Evolutionary conservation across 2,888 invertebrate genomes (phyloP).

Genomic region (Nephrotoma flavescens): DNA sequence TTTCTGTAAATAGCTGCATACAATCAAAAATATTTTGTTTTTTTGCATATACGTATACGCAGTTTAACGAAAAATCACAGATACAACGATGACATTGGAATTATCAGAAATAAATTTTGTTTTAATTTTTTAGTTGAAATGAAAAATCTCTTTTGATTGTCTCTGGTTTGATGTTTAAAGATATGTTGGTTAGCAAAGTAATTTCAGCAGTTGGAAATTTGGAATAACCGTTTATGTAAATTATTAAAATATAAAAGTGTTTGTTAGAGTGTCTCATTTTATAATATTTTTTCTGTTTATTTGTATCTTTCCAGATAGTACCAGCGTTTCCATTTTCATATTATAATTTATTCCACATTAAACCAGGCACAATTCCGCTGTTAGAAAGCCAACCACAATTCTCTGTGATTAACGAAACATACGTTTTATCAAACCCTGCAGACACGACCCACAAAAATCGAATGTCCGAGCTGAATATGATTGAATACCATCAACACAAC

Average conservation of each 20-base stretch:
- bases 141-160: no score
- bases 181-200: no score
- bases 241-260: background rate
- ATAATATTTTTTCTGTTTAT: background rate
- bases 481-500: background rate
- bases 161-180: no score
- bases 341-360: background rate
- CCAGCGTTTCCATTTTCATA: background rate
- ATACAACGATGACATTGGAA: no score
- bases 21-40: no score
- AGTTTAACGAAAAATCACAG: no score
- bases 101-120: no score
- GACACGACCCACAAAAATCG: background rate
- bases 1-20: no score
- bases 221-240: no score
- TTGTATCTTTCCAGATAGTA: background rate
- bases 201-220: no score
- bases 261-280: background rate
- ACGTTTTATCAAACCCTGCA: background rate
- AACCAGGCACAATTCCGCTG: background rate
- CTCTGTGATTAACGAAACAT: background rate
- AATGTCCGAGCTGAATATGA: background rate
- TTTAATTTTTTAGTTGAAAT: no score
- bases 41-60: no score
- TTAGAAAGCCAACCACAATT: background rate